Base-by-base conservation (phyloP, 1,140 invertebrate species). In the Meloidogyne chitwoodi region DNA sequence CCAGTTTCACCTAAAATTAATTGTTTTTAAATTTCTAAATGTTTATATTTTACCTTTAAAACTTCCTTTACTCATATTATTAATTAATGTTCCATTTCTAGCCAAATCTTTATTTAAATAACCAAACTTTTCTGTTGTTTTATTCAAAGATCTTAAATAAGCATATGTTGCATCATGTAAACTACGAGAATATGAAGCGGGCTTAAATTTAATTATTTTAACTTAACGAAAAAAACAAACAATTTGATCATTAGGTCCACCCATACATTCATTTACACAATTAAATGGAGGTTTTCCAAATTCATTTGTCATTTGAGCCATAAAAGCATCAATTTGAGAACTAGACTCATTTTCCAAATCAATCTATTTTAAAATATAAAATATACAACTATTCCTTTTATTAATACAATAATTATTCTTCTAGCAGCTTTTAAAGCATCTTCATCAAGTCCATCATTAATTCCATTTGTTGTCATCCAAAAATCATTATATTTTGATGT, bases 1-100 rank as follows among this genome's bases (percentile, higher is more conserved):
- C 80, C 80, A 8, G 80, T 83, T 56, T 72, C 76, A 12, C 80
- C 80, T 79, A 22, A 74, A 41, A 48, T 70, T 24, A n/a, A n/a
- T 56, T n/a, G 11, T 38, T 22, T 22, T 27, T 68, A 12, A 41
- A 27, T 65, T 65, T 65, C 3, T 4, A 38, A 38, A 38, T 38
- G 4, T 8, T 38, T n/a, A n/a, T n/a, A 26, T 27, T 61, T 26
- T 12, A 76, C 75, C 75, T 31, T 74, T 14, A 70, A 76, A 76
- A 22, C 61, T 31, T 31, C 68, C 75, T 26, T 26, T 38, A 38
- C 48, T 74, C 48, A 62, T 74, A n/a, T 11, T 41, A 34, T 62
- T 76, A n/a, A 76, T 19, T 11, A 62, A 34, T 22, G 67, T 64
- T 11, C 75, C 75, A 69, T 76, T 76, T 6, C 75, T 31, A 10